Conservation (phyloP, 2,888 invertebrate genomes). For the Pachycephus smyrnensis region DNA sequence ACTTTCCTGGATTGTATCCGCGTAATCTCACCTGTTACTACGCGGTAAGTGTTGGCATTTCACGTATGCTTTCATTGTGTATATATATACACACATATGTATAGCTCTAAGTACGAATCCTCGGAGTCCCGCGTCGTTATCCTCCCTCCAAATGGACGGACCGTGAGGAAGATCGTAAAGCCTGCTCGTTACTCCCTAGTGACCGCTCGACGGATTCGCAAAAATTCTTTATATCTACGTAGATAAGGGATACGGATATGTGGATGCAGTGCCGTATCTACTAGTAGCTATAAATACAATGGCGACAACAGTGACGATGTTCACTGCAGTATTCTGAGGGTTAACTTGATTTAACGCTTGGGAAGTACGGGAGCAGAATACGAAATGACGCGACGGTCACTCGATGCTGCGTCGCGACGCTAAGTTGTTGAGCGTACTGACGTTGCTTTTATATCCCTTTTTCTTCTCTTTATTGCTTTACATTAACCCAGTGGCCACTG, state of each 20-base stretch:
- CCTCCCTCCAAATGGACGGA: background rate
- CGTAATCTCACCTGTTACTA: conserved; percentile 95
- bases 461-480: background rate
- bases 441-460: background rate
- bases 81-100: background rate
- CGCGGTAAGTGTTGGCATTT: conserved; percentile 72
- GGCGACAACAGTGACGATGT: background rate
- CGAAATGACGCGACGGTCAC: background rate
- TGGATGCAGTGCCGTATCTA: background rate
- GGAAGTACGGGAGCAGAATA: background rate
- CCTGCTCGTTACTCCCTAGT: background rate
- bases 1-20: conserved; percentile 93
- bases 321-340: background rate
- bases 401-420: background rate
- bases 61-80: background rate
- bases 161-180: background rate
- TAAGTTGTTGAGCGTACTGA: background rate
- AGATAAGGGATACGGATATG: background rate
- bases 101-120: background rate
- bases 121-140: background rate
- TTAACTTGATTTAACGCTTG: background rate
- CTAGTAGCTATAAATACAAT: background rate
- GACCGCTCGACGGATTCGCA: background rate
- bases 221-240: background rate
- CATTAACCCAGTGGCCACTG: background rate